Base-by-base conservation (phyloP, 2,113 vertebrate genomes). In the Thoracochromis brauschi region DNA sequence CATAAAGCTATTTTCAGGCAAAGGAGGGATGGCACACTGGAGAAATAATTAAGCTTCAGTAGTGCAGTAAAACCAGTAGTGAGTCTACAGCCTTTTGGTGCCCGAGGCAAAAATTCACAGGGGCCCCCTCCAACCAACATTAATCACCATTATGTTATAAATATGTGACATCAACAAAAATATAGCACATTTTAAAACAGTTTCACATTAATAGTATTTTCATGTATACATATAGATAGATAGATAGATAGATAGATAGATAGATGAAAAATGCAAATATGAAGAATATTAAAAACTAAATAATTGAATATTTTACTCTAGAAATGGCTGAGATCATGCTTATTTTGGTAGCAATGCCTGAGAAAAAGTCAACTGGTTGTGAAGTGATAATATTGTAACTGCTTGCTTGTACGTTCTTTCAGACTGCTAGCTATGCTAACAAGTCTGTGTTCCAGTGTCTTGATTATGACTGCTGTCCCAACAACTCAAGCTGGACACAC, bases 241-340 rank as follows among this genome's bases (percentile, higher is more conserved):
- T 24, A 24, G 21, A 63, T 63, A 33, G 21, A 24, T 63, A 63
- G 58, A 63, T 63, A 33, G 29, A 35, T 11, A 12, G 60, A 63
- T 0, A 35, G 31, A 35, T 65, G 31, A 65, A 73, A 71, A 45
- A 65, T 65, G 1, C 6, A 71, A 3, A 45, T 42, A 71, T 10
- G 38, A 45, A 42, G 38, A 45, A 26, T 42, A 2, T 3, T 73
- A 10, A 26, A 45, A 26, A 7, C 13, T 2, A 1, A 73, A 26
- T 5, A 2, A 71, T 45, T 4, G 5, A 45, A 45, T 45, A 73
- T 17, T 45, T 45, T 42, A 16, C n/a, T 26, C 65, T 26, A 73
- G 68, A 73, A 73, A 26, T 45, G 38, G 1, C 1, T 45, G 68
- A 17, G 5, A 45, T 45, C 0, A 7, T 45, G 21, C 9, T 1